Percentiles rank a stretch among this genome's conserved stretches.
phyloP scores from a whole-genome alignment of 2,113 vertebrate genomes.

The Dasyornis broadbenti region DNA sequence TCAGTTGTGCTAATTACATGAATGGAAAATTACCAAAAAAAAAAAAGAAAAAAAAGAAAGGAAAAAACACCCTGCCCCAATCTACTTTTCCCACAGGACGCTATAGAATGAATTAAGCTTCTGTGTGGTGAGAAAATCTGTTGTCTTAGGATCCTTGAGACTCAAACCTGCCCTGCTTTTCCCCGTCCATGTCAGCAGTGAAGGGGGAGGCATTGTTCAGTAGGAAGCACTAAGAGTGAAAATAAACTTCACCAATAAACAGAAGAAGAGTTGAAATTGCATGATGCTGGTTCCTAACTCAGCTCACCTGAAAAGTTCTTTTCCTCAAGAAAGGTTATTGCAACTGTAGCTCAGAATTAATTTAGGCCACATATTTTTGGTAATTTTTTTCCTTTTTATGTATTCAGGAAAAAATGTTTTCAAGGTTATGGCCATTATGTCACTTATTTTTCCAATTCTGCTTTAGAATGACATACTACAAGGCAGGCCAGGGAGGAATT shows the following conservation, averaged over 20 bases:
- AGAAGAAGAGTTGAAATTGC: not conserved
- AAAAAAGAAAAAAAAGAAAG: too few species aligned
- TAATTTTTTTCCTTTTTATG: not conserved
- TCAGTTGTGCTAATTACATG: not conserved
- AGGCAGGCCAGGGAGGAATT: not conserved
- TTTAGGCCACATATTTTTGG: not conserved
- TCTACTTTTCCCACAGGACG: not conserved
- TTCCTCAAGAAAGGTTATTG: not conserved
- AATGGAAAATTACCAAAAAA: not conserved
- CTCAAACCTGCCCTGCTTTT: not conserved
- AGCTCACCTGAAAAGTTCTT: not conserved
- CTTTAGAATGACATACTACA: conserved; percentile 8
- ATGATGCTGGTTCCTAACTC: not conserved
- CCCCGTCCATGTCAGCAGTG: not conserved
- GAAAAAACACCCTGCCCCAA: fast-evolving
- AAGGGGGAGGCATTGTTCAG: not conserved
- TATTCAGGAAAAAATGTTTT: conserved; percentile 7
- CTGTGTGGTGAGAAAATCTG: not conserved
- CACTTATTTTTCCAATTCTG: conserved; percentile 55
- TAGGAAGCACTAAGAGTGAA: not conserved
- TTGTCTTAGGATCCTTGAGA: not conserved
- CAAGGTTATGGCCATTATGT: conserved; percentile 43
- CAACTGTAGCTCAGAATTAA: not conserved
- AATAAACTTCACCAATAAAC: not conserved
- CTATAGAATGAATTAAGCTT: not conserved